Conservation (phyloP, 2,113 vertebrate genomes). For the Hiodon tergisus region DNA sequence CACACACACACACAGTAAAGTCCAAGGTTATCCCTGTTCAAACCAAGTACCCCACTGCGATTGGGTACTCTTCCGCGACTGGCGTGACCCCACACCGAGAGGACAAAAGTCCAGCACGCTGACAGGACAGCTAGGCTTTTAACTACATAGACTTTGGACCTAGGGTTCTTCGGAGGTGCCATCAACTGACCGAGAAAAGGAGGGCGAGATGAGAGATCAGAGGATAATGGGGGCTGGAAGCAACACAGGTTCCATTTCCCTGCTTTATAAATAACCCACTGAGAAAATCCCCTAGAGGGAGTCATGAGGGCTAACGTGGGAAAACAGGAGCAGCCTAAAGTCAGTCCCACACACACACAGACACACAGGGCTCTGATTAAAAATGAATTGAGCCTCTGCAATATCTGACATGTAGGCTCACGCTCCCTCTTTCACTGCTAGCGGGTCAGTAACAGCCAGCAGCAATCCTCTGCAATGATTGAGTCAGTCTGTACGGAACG, state of each 20-base stretch:
- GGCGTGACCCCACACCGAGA: neutral
- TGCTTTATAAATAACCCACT: slow-evolving; percentile 22
- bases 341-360: neutral
- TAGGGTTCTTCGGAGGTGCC: neutral
- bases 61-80: neutral
- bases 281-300: slow-evolving; percentile 7
- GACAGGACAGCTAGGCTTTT: neutral
- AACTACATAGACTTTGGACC: neutral
- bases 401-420: neutral
- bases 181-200: neutral
- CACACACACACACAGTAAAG: too few species aligned
- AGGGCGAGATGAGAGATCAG: neutral
- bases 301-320: slow-evolving; percentile 16
- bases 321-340: slow-evolving; percentile 18
- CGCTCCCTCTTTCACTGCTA: neutral
- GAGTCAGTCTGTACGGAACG: neutral
- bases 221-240: neutral
- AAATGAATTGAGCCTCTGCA: slow-evolving; percentile 10
- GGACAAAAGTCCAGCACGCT: neutral
- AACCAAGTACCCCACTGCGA: neutral
- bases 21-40: neutral
- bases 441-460: neutral
- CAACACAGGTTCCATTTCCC: slow-evolving; percentile 7
- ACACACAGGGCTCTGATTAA: slow-evolving; percentile 6
- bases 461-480: neutral